phyloP scores from a whole-genome alignment of 1,140 invertebrate species.

The Habropoda laboriosa region DNA sequence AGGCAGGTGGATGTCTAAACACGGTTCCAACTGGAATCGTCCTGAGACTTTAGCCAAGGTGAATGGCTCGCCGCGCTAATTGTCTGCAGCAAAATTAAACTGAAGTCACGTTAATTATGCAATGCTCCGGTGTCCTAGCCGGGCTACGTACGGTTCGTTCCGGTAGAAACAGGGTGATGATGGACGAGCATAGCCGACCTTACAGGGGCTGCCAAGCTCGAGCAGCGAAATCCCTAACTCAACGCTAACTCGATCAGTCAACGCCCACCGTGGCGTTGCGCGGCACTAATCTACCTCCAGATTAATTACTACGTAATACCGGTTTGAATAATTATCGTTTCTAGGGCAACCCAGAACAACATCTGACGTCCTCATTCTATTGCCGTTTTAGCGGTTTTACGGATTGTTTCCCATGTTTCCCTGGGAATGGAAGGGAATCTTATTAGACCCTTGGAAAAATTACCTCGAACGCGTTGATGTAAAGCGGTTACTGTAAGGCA shows the following conservation, averaged over 20 bases:
- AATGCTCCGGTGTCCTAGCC: conserved; percentile 66
- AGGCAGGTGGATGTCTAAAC: background rate
- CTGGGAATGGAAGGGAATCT: background rate
- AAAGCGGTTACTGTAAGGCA: background rate
- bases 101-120: conserved; percentile 81
- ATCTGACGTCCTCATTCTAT: conserved; percentile 38
- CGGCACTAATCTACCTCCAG: conserved; percentile 77
- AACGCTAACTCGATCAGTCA: conserved; percentile 81
- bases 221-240: conserved; percentile 79
- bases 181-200: conserved; percentile 78
- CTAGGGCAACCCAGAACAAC: conserved; percentile 64
- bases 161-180: conserved; percentile 74
- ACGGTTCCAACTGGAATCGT: conserved; percentile 11
- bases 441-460: background rate
- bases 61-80: conserved; percentile 70
- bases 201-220: conserved; percentile 75
- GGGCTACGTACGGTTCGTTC: conserved; percentile 25
- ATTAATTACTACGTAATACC: conserved; percentile 80
- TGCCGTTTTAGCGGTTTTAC: conserved; percentile 23
- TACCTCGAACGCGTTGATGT: background rate
- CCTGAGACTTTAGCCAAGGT: conserved; percentile 26
- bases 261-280: conserved; percentile 71
- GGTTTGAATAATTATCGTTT: conserved; percentile 76
- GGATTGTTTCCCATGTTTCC: conserved; percentile 12
- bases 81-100: conserved; percentile 80